A percentile compares a stretch with the other conserved stretches of the same genome.
phyloP scores from a whole-genome alignment of 53 echinoderm and acorn worm genomes.

The Stichopus horrens region DNA sequence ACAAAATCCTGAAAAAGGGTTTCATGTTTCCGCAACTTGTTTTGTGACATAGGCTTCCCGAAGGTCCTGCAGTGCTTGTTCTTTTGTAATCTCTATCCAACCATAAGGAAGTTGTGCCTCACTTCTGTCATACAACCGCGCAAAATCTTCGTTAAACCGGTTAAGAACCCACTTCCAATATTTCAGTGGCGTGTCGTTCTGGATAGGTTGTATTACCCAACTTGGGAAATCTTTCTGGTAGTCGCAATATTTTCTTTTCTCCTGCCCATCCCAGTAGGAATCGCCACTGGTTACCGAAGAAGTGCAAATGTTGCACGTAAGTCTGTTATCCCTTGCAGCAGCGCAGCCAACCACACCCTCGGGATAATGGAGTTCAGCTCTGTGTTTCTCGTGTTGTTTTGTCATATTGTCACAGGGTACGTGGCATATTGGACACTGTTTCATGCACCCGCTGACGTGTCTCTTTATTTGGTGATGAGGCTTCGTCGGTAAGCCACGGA shows the following conservation, averaged over 20 bases:
- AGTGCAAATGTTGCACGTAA: constrained; percentile 17
- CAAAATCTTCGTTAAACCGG: constrained; percentile 42
- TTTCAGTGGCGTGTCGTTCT: background rate
- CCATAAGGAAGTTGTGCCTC: constrained; percentile 48
- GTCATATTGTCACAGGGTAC: constrained; percentile 43
- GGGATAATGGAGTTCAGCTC: constrained; percentile 45
- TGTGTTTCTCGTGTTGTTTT: constrained; percentile 34
- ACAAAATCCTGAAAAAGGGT: no score
- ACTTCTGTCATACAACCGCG: constrained; percentile 3
- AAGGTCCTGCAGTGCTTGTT: constrained; percentile 29
- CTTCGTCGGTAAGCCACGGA: background rate
- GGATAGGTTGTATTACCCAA: constrained; percentile 52
- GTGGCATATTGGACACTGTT: constrained; percentile 23
- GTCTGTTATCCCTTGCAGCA: background rate
- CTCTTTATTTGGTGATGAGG: constrained; percentile 29
- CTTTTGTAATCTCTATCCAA: constrained; percentile 39
- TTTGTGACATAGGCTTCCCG: constrained; percentile 27
- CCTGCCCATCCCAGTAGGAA: background rate
- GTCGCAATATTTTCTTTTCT: constrained; percentile 12
- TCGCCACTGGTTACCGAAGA: constrained; percentile 27
- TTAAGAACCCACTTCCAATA: constrained; percentile 56
- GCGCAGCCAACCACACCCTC: constrained; percentile 27
- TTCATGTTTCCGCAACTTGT: background rate
- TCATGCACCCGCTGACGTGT: background rate
- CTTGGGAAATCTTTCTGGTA: constrained; percentile 35